Conservation (phyloP, 1,140 invertebrate genomes). For the Chrysoperla carnea region DNA sequence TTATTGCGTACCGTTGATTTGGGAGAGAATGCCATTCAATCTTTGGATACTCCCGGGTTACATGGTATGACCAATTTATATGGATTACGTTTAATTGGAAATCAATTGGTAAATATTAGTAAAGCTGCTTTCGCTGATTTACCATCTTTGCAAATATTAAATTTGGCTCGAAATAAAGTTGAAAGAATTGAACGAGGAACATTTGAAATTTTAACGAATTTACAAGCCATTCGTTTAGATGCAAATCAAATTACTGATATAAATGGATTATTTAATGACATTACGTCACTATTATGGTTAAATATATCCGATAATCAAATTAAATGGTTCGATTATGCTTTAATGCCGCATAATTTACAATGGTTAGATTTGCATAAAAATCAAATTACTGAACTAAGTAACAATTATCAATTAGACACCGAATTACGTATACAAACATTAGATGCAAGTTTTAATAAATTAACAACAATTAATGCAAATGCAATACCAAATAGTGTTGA, state of each 20-base stretch:
- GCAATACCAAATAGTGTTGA: slow-evolving; percentile 63
- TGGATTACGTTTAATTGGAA: slow-evolving; percentile 70
- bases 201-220: slow-evolving; percentile 57
- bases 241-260: slow-evolving; percentile 72
- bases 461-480: slow-evolving; percentile 45
- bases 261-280: slow-evolving; percentile 64
- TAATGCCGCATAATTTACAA: slow-evolving; percentile 62
- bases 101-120: slow-evolving; percentile 71
- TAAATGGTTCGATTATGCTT: slow-evolving; percentile 76
- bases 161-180: slow-evolving; percentile 74
- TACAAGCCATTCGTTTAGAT: slow-evolving; percentile 75
- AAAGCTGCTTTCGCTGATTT: slow-evolving; percentile 63
- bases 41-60: slow-evolving; percentile 57
- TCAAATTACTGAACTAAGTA: slow-evolving; percentile 61
- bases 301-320: slow-evolving; percentile 85
- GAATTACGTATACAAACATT: slow-evolving; percentile 55
- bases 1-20: slow-evolving; percentile 66
- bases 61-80: slow-evolving; percentile 61
- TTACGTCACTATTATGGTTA: slow-evolving; percentile 67
- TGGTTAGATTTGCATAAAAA: slow-evolving; percentile 87
- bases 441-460: slow-evolving; percentile 68
- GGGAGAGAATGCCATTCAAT: slow-evolving; percentile 63
- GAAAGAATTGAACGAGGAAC: slow-evolving; percentile 61
- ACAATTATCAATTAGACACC: slow-evolving; percentile 49
- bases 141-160: slow-evolving; percentile 69